Evolutionary conservation across 2,113 vertebrate species (phyloP).

Genomic region (Pardalotus punctatus): DNA sequence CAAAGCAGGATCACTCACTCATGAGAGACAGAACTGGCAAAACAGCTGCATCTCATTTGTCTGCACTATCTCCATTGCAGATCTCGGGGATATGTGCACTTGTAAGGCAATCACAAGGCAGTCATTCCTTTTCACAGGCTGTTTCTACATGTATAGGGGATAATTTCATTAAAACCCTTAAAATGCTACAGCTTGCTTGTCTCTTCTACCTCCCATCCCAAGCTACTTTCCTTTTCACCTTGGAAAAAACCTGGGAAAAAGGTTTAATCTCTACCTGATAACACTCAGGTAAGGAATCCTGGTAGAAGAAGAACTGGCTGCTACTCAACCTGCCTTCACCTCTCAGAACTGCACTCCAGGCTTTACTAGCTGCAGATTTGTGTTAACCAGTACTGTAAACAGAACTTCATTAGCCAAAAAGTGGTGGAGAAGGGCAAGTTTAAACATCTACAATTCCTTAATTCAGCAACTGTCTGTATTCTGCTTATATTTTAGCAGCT

Average conservation of each 20-base stretch:
- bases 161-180: not conserved
- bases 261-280: not conserved
- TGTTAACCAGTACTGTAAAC: not conserved
- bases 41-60: not conserved
- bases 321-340: not conserved
- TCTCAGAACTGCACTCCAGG: not conserved
- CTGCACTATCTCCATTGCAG: not conserved
- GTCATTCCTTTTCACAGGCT: not conserved
- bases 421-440: not conserved
- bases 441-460: not conserved
- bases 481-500: not conserved
- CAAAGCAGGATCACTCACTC: not conserved
- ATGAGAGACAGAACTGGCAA: not conserved
- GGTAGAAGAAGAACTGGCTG: not conserved
- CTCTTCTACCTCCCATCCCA: not conserved
- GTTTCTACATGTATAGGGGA: not conserved
- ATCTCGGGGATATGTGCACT: not conserved
- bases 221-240: not conserved
- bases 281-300: not conserved
- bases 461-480: not conserved
- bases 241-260: not conserved
- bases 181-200: not conserved
- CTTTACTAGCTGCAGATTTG: not conserved
- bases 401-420: not conserved
- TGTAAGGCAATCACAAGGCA: not conserved